Evolutionary conservation across 2,888 invertebrate species (phyloP).

Genomic region (Arenicola marina): DNA sequence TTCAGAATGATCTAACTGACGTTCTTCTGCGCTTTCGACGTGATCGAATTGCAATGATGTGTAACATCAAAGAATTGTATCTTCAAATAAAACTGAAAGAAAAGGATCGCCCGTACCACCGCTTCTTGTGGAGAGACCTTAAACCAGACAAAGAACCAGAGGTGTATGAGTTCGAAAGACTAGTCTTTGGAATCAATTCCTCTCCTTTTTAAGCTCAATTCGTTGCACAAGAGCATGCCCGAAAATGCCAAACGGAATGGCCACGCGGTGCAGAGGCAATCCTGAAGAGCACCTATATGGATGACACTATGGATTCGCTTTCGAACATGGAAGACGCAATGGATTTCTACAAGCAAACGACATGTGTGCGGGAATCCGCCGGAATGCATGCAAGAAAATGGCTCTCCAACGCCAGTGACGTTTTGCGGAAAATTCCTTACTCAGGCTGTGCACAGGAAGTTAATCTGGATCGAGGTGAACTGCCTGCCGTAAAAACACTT

Average conservation of each 20-base stretch:
- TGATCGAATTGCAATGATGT: conserved; percentile 15
- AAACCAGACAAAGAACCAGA: conserved; percentile 5
- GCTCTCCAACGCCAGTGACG: conserved; percentile 25
- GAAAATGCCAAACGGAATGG: conserved; percentile 4
- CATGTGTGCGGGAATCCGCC: conserved; percentile 7
- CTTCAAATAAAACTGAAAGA: conserved; percentile 3
- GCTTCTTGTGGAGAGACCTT: conserved; percentile 16
- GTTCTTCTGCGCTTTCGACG: conserved; percentile 17
- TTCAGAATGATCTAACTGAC: conserved; percentile 32
- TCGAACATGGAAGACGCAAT: conserved; percentile 16
- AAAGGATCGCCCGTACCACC: conserved; percentile 11
- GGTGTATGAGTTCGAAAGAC: conserved; percentile 24
- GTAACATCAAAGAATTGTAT: conserved; percentile 27
- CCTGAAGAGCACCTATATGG: conserved; percentile 34
- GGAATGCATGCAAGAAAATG: conserved; percentile 18
- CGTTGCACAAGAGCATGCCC: conserved; percentile 28
- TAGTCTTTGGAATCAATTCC: conserved; percentile 35
- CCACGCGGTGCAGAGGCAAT: conserved; percentile 30
- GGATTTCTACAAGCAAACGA: conserved; percentile 15
- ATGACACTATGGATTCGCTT: conserved; percentile 31
- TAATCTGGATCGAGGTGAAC: conserved; percentile 13
- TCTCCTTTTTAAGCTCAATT: conserved; percentile 34
- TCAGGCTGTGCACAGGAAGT: conserved; percentile 10
- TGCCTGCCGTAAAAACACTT: conserved; percentile 32
- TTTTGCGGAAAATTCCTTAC: conserved; percentile 24